Percentiles rank a stretch among this genome's conserved stretches.
phyloP scores from a whole-genome alignment of 53 echinoderm and acorn worm genomes.

The Actinopyga echinites region DNA sequence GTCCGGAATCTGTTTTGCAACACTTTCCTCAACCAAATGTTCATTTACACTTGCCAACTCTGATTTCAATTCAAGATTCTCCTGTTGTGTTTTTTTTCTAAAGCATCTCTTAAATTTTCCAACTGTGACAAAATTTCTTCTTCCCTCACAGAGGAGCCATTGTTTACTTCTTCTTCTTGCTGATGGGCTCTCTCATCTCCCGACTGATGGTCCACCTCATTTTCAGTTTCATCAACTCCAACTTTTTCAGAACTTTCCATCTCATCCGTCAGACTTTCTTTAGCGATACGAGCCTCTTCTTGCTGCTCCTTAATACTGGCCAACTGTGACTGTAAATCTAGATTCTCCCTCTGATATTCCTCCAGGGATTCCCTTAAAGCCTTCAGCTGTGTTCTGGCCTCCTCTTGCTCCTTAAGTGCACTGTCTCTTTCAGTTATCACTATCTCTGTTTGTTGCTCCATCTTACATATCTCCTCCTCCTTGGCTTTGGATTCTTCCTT shows the following conservation, averaged over 20 bases:
- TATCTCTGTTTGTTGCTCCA: conserved; percentile 1
- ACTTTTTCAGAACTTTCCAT: not conserved
- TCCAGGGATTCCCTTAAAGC: conserved; percentile 39
- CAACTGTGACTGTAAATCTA: conserved; percentile 24
- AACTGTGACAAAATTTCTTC: not conserved
- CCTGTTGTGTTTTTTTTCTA: not conserved
- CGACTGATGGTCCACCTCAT: no score
- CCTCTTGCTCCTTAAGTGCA: conserved; percentile 19
- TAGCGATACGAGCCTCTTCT: not conserved
- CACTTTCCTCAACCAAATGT: conserved; percentile 9
- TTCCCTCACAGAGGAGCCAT: no score
- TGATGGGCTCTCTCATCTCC: no score
- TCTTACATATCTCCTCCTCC: conserved; percentile 65
- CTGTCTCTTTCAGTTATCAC: conserved; percentile 34
- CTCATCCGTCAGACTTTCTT: not conserved
- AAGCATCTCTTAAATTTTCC: not conserved
- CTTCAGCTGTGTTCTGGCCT: conserved; percentile 36
- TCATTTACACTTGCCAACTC: conserved; percentile 3
- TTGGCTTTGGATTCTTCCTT: conserved; percentile 56
- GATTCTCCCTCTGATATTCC: conserved; percentile 57
- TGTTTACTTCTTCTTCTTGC: no score
- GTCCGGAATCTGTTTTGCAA: not conserved
- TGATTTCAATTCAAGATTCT: not conserved
- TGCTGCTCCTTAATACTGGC: conserved; percentile 41
- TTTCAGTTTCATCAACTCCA: not conserved